These are phyloP conservation scores for Candidula unifasciata DNA, from an alignment of 2,888 invertebrate genomes.

Conservation along the genomic window DNA sequence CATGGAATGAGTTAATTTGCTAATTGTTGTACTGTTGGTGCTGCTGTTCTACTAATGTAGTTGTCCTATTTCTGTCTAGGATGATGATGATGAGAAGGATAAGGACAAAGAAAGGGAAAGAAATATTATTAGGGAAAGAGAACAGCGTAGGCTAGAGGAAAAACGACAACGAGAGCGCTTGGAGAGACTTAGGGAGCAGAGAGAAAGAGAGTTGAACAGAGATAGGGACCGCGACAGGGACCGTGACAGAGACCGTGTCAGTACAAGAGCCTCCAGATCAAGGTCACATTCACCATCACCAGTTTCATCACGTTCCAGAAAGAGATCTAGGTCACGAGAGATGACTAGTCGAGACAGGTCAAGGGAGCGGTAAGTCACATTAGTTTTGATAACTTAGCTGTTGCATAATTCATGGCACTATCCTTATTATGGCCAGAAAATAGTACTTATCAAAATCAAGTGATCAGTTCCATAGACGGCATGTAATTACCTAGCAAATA, in stretches of 20 bases:
- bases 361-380: constrained; percentile 57
- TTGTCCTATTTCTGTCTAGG: constrained; percentile 78
- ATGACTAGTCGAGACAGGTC: constrained; percentile 64
- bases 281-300: constrained; percentile 66
- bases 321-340: constrained; percentile 74
- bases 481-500: no score
- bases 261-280: constrained; percentile 60
- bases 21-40: not conserved
- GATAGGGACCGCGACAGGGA: constrained; percentile 71
- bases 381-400: not conserved
- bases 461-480: no score
- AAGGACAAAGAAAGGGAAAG: constrained; percentile 66
- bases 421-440: no score
- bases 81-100: constrained; percentile 85
- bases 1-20: not conserved
- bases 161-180: constrained; percentile 73
- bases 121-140: constrained; percentile 57
- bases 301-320: constrained; percentile 78
- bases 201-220: constrained; percentile 54
- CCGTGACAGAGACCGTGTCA: constrained; percentile 70
- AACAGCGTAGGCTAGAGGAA: constrained; percentile 75
- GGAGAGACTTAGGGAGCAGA: constrained; percentile 55
- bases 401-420: not conserved
- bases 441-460: no score
- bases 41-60: not conserved